Percentiles rank a stretch among this genome's conserved stretches.
Conservation (phyloP, 2,113 vertebrate genomes). For the Bagarius yarrelli region DNA sequence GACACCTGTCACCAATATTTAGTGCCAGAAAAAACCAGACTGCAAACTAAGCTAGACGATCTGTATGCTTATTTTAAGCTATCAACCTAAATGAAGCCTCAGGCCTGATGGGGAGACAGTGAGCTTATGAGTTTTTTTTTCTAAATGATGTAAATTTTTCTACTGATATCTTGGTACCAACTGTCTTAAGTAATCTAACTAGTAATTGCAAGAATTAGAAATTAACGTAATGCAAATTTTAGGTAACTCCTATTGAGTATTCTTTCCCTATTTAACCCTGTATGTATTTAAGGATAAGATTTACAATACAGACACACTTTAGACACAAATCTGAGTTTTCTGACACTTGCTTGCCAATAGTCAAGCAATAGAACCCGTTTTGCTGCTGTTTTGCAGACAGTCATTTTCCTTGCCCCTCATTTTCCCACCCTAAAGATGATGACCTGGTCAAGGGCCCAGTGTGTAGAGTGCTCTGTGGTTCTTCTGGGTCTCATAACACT, state of each 20-base stretch:
- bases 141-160: not conserved
- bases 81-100: constrained; percentile 63
- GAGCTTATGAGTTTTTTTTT: constrained; percentile 12
- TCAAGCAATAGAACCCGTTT: constrained; percentile 12
- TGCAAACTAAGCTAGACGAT: constrained; percentile 71
- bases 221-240: not conserved
- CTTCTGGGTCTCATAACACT: constrained; percentile 69
- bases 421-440: constrained; percentile 65
- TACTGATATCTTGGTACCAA: not conserved
- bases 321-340: not conserved
- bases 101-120: constrained; percentile 46
- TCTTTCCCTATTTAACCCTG: not conserved
- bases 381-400: constrained; percentile 11
- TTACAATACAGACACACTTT: not conserved
- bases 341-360: not conserved
- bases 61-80: constrained; percentile 75
- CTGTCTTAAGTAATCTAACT: constrained; percentile 1
- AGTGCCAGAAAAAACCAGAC: constrained; percentile 77
- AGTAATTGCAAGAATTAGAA: not conserved
- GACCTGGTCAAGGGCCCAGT: constrained; percentile 65
- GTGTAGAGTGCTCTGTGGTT: constrained; percentile 61
- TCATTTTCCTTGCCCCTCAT: constrained; percentile 11
- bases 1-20: constrained; percentile 80
- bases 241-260: not conserved
- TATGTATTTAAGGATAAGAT: constrained; percentile 7